Conservation (phyloP, 2,797 vertebrate species). For the Ctenochaetus hawaiiensis region DNA sequence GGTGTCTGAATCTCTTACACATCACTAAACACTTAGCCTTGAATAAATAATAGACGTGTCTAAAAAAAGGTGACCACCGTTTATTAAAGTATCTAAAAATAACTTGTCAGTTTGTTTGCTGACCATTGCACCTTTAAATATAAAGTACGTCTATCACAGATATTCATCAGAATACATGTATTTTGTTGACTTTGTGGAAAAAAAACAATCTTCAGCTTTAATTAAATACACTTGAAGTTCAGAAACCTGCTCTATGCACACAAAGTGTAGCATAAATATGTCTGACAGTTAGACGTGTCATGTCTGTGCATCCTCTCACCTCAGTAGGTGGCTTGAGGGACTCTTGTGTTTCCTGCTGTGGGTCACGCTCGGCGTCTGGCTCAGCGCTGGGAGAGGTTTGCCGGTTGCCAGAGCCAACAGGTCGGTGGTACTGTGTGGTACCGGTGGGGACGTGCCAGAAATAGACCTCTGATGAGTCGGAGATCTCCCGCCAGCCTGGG, state of each 20-base stretch:
- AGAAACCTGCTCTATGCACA: background rate
- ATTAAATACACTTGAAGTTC: background rate
- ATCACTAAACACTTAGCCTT: constrained; percentile 7
- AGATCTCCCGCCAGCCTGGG: constrained; percentile 95
- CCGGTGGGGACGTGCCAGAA: constrained; percentile 97
- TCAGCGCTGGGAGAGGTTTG: constrained; percentile 44
- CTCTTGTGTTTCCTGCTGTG: constrained; percentile 70
- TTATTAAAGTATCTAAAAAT: background rate
- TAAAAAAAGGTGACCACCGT: background rate
- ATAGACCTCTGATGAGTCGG: constrained; percentile 92
- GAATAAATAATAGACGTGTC: background rate
- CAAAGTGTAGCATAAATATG: background rate
- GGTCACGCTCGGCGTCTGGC: constrained; percentile 71
- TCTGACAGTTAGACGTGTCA: constrained; percentile 35
- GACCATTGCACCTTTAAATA: background rate
- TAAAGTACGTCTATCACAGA: background rate
- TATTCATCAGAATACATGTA: background rate
- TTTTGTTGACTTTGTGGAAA: background rate
- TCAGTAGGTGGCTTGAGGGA: constrained; percentile 86
- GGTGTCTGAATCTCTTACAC: background rate
- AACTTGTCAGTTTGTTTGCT: background rate
- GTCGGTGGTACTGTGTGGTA: constrained; percentile 93
- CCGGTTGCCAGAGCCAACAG: constrained; percentile 80
- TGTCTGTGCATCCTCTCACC: constrained; percentile 72
- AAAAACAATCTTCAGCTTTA: background rate